phyloP scores from a whole-genome alignment of 1,140 invertebrate species.

The Trypoxylus dichotomus region DNA sequence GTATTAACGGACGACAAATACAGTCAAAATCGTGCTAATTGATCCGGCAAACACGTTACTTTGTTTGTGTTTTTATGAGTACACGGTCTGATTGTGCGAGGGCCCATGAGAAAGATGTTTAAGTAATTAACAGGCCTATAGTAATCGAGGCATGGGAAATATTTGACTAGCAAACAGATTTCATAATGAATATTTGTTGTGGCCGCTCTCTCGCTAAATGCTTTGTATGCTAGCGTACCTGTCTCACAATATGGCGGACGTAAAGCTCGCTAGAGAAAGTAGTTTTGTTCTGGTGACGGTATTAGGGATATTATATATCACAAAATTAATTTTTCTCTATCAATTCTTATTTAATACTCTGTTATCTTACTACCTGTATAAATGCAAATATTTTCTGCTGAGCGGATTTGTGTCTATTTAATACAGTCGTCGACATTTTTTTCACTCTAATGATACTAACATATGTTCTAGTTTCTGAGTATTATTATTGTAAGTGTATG shows the following conservation, averaged over 20 bases:
- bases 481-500: too few relatives aligned
- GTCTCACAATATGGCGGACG: neutral
- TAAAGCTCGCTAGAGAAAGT: neutral
- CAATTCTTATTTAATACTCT: too few relatives aligned
- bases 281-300: too few relatives aligned
- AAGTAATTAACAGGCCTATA: constrained; percentile 19
- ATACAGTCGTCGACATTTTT: too few relatives aligned
- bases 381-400: too few relatives aligned
- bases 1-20: constrained; percentile 22
- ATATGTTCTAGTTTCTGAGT: too few relatives aligned
- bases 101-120: constrained; percentile 21
- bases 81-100: constrained; percentile 14
- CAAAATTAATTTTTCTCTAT: too few relatives aligned
- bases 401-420: too few relatives aligned
- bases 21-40: constrained; percentile 19
- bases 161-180: constrained; percentile 20
- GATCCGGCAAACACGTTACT: constrained; percentile 15
- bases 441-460: too few relatives aligned
- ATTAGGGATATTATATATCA: too few relatives aligned
- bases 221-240: neutral
- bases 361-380: too few relatives aligned
- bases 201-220: constrained; percentile 13
- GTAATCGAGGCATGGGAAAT: constrained; percentile 24
- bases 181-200: constrained; percentile 26
- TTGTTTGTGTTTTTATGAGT: constrained; percentile 24